Percentiles rank a stretch among this genome's conserved stretches.
phyloP scores from a whole-genome alignment of 1,140 invertebrate species.

The Sminthurinus signatus region DNA sequence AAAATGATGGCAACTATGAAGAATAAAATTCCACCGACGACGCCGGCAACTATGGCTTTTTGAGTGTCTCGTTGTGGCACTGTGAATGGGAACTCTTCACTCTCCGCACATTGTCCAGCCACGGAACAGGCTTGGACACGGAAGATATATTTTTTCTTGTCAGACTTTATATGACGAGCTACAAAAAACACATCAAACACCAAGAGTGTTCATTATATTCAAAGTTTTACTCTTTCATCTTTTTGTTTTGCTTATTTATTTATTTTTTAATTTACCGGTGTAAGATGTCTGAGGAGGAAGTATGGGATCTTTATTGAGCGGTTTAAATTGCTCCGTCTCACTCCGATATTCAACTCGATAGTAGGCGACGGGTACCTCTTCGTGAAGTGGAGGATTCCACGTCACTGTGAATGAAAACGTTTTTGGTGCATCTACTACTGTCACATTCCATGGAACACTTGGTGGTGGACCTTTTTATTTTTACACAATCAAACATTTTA shows the following conservation, averaged over 20 bases:
- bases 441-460: constrained; percentile 75
- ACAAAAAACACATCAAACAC: constrained; percentile 43
- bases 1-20: constrained; percentile 94
- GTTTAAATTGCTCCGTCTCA: constrained; percentile 62
- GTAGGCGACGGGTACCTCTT: constrained; percentile 62
- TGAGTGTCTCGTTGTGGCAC: constrained; percentile 81
- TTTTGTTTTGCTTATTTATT: too few relatives aligned
- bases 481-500: too few relatives aligned
- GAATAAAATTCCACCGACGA: constrained; percentile 89
- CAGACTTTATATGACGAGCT: constrained; percentile 80
- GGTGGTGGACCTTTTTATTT: constrained; percentile 83
- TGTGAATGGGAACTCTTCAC: constrained; percentile 73
- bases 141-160: constrained; percentile 83
- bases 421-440: constrained; percentile 43
- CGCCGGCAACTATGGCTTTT: constrained; percentile 86
- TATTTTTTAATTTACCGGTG: constrained; percentile 55
- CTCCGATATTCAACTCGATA: constrained; percentile 81
- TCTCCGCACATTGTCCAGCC: constrained; percentile 24
- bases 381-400: constrained; percentile 38
- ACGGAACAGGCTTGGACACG: constrained; percentile 73
- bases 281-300: constrained; percentile 79
- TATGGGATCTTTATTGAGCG: constrained; percentile 76
- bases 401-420: constrained; percentile 51
- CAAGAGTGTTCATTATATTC: too few relatives aligned
- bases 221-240: too few relatives aligned